phyloP scores from a whole-genome alignment of 2,888 invertebrate genomes.

The Minunthozetes semirufus region DNA sequence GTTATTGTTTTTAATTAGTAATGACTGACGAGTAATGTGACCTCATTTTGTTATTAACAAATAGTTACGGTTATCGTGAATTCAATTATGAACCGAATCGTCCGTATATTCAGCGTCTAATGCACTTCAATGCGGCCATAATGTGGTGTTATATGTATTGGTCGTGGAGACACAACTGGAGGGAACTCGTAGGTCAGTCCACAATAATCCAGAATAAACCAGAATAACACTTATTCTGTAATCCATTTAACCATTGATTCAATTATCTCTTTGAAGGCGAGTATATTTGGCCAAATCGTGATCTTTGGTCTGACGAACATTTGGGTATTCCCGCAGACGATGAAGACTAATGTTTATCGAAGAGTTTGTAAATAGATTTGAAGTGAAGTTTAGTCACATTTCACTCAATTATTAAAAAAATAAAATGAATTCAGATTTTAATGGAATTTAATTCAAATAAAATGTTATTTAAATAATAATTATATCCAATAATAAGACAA shows the following conservation, averaged over 20 bases:
- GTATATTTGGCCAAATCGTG: slow-evolving; percentile 4
- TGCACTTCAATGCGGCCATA: background rate
- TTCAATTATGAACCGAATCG: slow-evolving; percentile 31
- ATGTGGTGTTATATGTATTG: slow-evolving; percentile 34
- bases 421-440: too few relatives aligned
- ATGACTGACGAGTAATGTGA: background rate
- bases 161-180: slow-evolving; percentile 28
- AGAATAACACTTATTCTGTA: too few relatives aligned
- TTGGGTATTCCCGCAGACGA: slow-evolving; percentile 36
- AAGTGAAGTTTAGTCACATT: background rate
- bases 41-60: background rate
- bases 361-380: background rate
- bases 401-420: too few relatives aligned
- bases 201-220: background rate
- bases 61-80: slow-evolving; percentile 34
- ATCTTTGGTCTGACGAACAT: slow-evolving; percentile 30
- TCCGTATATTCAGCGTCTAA: background rate
- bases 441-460: background rate
- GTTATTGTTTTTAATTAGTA: background rate
- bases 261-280: slow-evolving; percentile 15
- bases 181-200: slow-evolving; percentile 31
- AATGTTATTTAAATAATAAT: background rate
- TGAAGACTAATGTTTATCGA: background rate
- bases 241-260: too few relatives aligned
- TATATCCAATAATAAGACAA: background rate